Evolutionary conservation across 37 sponge, comb jelly and placozoan genomes (phyloP), one percentile per base, ranked within the genome.

Genomic region (Spongia lamella): DNA sequence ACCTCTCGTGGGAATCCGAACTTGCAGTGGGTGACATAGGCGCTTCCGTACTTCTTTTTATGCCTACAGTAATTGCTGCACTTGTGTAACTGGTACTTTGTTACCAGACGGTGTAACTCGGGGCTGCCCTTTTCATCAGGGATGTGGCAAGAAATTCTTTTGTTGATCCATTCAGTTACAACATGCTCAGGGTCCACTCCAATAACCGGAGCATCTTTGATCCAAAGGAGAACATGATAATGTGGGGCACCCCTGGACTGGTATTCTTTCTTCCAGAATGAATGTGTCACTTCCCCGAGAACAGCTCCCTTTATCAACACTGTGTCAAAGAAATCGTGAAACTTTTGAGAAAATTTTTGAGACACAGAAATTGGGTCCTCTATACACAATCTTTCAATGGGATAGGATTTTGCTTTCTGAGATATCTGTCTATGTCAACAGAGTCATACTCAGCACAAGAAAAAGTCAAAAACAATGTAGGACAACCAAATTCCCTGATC

Each of bases 391-490:
- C n/a, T n/a, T n/a, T 61, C 20, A 82, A 74, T 24, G 83, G 63
- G 1, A 82, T 63, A 40, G 63, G 56, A 38, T 82, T 82, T 14
- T 73, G 63, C 53, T 72, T 74, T 39, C 65, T 21, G 56, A 82
- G 75, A 54, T 74, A 73, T 29, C n/a, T n/a, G n/a, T n/a, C n/a
- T n/a, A n/a, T n/a, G n/a, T n/a, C n/a, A n/a, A n/a, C n/a, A n/a
- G n/a, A n/a, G n/a, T n/a, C n/a, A n/a, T n/a, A n/a, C n/a, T n/a
- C n/a, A n/a, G n/a, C n/a, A n/a, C n/a, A n/a, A 1, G 9, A 20
- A 55, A 74, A 82, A 32, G 83, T 82, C 64, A 82, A 54, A 52
- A 74, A 73, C n/a, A 70, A 47, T 59, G 81, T 80, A 22, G 81
- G 81, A 38, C 66, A 24, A 4, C 78, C 60, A 20, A 29, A 76